Evolutionary conservation across 2,113 vertebrate genomes (phyloP).

Genomic region (Hydropotes inermis): DNA sequence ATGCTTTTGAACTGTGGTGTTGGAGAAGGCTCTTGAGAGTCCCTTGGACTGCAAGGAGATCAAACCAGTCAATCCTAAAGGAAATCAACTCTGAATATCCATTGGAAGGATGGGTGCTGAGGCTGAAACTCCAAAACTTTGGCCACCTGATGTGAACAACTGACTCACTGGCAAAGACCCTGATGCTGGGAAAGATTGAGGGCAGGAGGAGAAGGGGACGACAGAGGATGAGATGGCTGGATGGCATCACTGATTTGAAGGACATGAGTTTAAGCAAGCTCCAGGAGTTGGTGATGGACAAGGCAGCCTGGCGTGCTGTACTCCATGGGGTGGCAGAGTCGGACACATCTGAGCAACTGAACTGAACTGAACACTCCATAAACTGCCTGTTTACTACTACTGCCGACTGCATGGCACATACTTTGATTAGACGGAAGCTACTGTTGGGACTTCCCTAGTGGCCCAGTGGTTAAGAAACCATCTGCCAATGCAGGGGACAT

Average conservation of each 20-base stretch:
- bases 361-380: neutral
- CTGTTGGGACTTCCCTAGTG: neutral
- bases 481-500: neutral
- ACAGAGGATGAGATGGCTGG: neutral
- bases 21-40: neutral
- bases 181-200: neutral
- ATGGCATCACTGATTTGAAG: neutral
- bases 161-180: neutral
- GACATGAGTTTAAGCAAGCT: neutral
- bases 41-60: neutral
- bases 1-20: neutral
- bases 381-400: neutral
- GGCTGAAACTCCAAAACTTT: neutral
- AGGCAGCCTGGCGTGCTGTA: neutral
- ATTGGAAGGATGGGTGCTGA: neutral
- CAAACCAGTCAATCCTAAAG: neutral
- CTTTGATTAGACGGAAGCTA: neutral
- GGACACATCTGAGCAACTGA: neutral
- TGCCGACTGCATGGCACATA: fast-evolving
- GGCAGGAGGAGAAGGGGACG: neutral
- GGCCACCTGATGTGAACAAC: neutral
- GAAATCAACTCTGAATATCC: neutral
- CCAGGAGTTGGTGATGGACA: neutral
- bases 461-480: neutral
- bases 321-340: neutral